Percentiles rank a stretch among this genome's conserved stretches.
Conservation (phyloP, 2,113 vertebrate species). For the Microcebus lehilahytsara region DNA sequence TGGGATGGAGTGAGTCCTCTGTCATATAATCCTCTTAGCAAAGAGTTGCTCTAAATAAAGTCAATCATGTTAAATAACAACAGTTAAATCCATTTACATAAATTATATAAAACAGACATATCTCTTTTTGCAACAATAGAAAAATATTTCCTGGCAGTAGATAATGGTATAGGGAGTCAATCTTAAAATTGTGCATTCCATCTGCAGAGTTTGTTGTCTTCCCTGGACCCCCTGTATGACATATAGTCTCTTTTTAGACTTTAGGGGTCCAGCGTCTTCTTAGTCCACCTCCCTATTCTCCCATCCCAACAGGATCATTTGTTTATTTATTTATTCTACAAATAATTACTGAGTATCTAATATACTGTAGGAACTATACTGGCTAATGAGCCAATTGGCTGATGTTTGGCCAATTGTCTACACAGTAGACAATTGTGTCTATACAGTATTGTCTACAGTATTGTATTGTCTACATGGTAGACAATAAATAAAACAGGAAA, state of each 20-base stretch:
- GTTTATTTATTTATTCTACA: background rate
- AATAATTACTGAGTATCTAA: background rate
- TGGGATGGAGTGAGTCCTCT: background rate
- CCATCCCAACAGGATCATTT: background rate
- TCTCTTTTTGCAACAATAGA: background rate
- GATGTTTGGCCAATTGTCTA: no score
- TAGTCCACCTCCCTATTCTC: background rate
- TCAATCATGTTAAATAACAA: background rate
- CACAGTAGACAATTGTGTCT: no score
- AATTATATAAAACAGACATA: background rate
- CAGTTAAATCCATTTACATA: background rate
- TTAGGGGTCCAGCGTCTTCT: background rate
- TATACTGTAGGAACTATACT: background rate
- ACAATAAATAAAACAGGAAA: background rate
- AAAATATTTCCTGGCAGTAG: background rate
- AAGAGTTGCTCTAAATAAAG: background rate
- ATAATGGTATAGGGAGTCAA: background rate
- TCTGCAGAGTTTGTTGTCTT: background rate
- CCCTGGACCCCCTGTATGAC: accelerated
- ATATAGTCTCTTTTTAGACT: background rate
- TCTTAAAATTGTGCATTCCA: background rate
- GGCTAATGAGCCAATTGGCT: background rate
- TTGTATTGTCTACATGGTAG: background rate
- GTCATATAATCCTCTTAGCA: background rate
- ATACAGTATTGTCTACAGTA: no score